phyloP scores from a whole-genome alignment of 2,888 invertebrate species.

The Dione vanillae region DNA sequence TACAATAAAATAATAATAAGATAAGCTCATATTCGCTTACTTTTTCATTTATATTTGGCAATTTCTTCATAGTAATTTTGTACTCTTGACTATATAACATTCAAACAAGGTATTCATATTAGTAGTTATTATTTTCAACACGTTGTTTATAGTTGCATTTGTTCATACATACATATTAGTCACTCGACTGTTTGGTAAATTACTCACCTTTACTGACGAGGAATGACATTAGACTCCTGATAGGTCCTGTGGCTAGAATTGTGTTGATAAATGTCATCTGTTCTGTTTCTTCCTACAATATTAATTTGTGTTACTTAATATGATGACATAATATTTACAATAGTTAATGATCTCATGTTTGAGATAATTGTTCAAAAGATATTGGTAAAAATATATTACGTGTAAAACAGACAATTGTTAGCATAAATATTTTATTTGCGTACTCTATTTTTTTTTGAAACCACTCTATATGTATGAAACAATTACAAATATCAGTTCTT shows the following conservation, averaged over 20 bases:
- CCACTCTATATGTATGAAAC: too few species aligned
- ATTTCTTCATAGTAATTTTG: too few species aligned
- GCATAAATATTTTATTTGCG: too few species aligned
- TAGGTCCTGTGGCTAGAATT: conserved; percentile 88
- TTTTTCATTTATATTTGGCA: too few species aligned
- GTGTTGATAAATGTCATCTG: conserved; percentile 88
- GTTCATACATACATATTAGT: conserved; percentile 19
- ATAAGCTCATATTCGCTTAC: too few species aligned
- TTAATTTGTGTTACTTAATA: neutral
- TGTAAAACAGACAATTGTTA: too few species aligned
- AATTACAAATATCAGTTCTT: too few species aligned
- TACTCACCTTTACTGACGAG: conserved; percentile 83
- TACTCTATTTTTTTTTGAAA: too few species aligned
- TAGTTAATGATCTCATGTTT: neutral
- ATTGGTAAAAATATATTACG: too few species aligned
- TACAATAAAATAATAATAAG: too few species aligned
- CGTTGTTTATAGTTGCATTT: conserved; percentile 17
- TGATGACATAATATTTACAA: neutral
- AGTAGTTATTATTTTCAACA: neutral
- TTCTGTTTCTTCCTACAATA: conserved; percentile 86
- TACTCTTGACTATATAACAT: neutral
- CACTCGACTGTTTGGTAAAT: conserved; percentile 11
- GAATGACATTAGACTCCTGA: conserved; percentile 88
- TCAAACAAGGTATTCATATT: neutral
- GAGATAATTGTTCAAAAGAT: too few species aligned